Percentiles rank a stretch among this genome's conserved stretches.
Evolutionary conservation across 2,113 vertebrate species (phyloP).

Genomic region (Stomatorhinus ivindoensis): DNA sequence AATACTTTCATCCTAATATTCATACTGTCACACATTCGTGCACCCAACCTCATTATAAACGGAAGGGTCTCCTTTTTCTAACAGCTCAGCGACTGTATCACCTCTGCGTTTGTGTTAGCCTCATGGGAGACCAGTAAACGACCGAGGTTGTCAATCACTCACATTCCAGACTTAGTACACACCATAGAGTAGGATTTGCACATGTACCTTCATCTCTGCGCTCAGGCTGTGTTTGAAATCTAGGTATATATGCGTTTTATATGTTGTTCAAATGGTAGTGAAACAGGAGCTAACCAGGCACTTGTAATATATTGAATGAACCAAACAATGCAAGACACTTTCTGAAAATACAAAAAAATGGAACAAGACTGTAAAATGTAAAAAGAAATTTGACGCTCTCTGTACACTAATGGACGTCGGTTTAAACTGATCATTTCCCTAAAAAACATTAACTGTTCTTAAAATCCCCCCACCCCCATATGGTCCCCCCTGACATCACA

Average conservation of each 20-base stretch:
- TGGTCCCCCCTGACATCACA: slow-evolving; percentile 10
- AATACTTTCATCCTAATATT: background rate
- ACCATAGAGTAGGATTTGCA: background rate
- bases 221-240: background rate
- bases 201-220: background rate
- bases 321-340: background rate
- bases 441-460: background rate
- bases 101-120: background rate
- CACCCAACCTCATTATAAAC: background rate
- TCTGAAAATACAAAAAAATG: background rate
- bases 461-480: background rate
- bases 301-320: background rate
- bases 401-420: background rate
- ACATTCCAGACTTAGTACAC: background rate
- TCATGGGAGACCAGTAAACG: background rate
- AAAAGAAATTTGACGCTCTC: background rate
- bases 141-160: background rate
- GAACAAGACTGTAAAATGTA: too few relatives aligned
- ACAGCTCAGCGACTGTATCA: background rate
- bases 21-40: background rate
- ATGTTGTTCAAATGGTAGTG: background rate
- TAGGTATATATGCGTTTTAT: background rate
- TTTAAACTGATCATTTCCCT: background rate
- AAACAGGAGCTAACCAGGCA: background rate
- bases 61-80: background rate